These are phyloP conservation scores for Scolopax rusticola DNA, from an alignment of 2,797 vertebrate species.

Conservation along the genomic window DNA sequence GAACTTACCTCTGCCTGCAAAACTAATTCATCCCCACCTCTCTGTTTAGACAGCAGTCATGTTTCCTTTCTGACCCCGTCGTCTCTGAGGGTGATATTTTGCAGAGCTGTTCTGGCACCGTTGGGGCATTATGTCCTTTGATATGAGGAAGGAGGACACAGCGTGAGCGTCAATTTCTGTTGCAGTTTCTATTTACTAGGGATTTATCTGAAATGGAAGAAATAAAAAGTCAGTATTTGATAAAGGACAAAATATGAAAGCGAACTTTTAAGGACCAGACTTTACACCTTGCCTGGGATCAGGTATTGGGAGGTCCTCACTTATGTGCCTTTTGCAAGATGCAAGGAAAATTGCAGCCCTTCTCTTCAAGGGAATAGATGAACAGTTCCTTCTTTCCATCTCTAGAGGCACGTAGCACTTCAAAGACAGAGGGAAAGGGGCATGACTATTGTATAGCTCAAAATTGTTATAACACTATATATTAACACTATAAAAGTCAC, in stretches of 20 bases:
- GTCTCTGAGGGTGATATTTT: background rate
- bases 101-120: background rate
- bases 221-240: background rate
- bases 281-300: background rate
- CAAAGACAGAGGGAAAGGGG: background rate
- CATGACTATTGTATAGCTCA: background rate
- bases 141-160: background rate
- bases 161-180: background rate
- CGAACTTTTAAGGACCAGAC: background rate
- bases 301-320: background rate
- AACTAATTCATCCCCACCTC: background rate
- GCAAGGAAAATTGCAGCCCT: background rate
- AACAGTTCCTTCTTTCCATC: background rate
- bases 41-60: background rate
- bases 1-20: background rate
- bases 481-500: background rate
- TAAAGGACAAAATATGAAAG: constrained; percentile 2
- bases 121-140: background rate
- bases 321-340: background rate
- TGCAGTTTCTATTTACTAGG: background rate
- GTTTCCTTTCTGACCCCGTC: background rate
- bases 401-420: background rate
- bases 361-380: background rate
- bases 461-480: background rate
- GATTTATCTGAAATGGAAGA: background rate